Base-by-base conservation (phyloP, 2,888 invertebrate genomes). In the Halictus quadricinctus region DNA sequence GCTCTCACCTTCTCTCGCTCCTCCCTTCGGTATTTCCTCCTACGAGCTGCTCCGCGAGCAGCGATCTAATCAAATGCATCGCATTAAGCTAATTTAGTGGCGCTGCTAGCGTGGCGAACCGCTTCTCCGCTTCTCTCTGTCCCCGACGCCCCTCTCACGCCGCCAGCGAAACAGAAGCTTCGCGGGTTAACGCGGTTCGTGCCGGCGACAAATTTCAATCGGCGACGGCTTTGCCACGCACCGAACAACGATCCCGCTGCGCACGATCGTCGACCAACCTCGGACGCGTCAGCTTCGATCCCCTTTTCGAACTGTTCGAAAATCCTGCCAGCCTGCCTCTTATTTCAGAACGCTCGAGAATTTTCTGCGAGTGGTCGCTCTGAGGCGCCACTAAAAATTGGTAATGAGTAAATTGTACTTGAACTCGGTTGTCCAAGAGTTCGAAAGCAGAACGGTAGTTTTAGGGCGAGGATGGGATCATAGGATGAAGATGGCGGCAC, bases 21-120 rank as follows among this genome's bases (percentile, higher is more conserved):
- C 79, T 46, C 83, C 82, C 87, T 76, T 81, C 72, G 80, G 85
- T 81, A 73, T 84, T 83, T 86, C 69, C 86, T 88, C 79, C 80
- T 84, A 84, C 83, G 76, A 84, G 83, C 85, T 83, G 18, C 64
- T 64, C 64, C 64, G 64, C 88, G 82, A 29, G 84, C 79, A 86
- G 90, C 92, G 92, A 93, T 93, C 93, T 93, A 93, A 94, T 93
- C 93, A 93, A 93, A 93, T 91, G 91, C 91, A 92, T 93, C 92
- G 90, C 92, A 91, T 93, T 92, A 90, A 90, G 91, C 92, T 93
- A 93, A 93, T 93, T 93, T 92, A 91, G 91, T 91, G 90, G 90
- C 90, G 90, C 91, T 89, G 88, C 88, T 89, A 89, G 89, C 91
- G 90, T 91, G 89, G 91, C 91, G 87, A 92, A 90, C 90, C 83